Percentiles rank a stretch among this genome's conserved stretches.
Conservation (phyloP, 1,140 invertebrate genomes). For the Ceratosolen solmsi region DNA sequence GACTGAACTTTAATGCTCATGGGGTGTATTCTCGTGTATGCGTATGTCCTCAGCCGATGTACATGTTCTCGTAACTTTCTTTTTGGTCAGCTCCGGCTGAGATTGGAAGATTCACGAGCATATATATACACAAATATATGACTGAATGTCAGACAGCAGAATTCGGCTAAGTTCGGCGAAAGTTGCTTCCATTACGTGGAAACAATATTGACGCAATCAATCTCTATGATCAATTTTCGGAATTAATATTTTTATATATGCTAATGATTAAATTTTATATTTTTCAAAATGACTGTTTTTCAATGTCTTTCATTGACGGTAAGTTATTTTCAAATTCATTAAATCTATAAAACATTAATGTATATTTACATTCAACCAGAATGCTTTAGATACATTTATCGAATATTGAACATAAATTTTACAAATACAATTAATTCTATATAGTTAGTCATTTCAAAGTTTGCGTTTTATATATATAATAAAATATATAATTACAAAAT, state of each 20-base stretch:
- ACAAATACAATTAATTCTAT: too few species aligned
- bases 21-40: conserved; percentile 44
- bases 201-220: background rate
- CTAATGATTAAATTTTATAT: too few species aligned
- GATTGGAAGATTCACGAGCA: background rate
- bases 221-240: background rate
- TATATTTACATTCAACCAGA: too few species aligned
- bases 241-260: background rate
- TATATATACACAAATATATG: too few species aligned
- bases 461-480: too few species aligned
- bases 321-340: background rate
- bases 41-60: conserved; percentile 41
- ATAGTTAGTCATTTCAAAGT: too few species aligned
- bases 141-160: too few species aligned
- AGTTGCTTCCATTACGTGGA: background rate
- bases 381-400: too few species aligned
- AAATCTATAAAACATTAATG: background rate
- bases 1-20: conserved; percentile 53
- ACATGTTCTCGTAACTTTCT: background rate
- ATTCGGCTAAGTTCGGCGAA: background rate
- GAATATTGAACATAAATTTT: too few species aligned
- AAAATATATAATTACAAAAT: too few species aligned
- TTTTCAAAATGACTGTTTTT: too few species aligned
- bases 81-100: conserved; percentile 1
- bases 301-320: too few species aligned